Percentiles rank a stretch among this genome's conserved stretches.
These are phyloP conservation scores for Euclidia mi DNA, from an alignment of 2,888 invertebrate genomes.

Conservation along the genomic window DNA sequence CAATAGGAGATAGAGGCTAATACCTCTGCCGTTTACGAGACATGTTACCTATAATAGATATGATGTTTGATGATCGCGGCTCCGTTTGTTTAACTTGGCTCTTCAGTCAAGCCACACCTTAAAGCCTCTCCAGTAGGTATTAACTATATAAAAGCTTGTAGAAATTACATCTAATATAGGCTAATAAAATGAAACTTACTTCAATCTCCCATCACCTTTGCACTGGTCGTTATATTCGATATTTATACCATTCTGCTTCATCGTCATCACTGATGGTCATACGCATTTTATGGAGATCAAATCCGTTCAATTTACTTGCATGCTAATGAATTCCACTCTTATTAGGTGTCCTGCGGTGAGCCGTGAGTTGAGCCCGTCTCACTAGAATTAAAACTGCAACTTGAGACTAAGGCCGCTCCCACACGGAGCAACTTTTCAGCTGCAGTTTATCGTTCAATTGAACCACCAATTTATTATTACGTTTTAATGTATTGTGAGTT, in stretches of 20 bases:
- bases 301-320: constrained; percentile 52
- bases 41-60: no score
- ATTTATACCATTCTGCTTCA: constrained; percentile 41
- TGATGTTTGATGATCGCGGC: no score
- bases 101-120: no score
- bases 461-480: not conserved
- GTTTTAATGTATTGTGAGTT: no score
- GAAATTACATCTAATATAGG: not conserved
- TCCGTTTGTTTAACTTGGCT: no score
- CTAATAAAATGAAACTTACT: constrained; percentile 17
- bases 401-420: constrained; percentile 57
- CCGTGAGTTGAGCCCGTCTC: constrained; percentile 37
- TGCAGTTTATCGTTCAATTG: not conserved
- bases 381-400: constrained; percentile 75
- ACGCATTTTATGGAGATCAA: constrained; percentile 48
- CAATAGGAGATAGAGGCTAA: no score
- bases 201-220: constrained; percentile 18
- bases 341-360: constrained; percentile 54
- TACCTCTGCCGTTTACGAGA: no score
- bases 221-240: constrained; percentile 34
- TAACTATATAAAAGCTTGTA: not conserved
- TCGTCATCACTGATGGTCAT: constrained; percentile 31
- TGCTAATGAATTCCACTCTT: constrained; percentile 56
- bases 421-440: constrained; percentile 28
- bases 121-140: not conserved